phyloP scores from a whole-genome alignment of 37 sponge, comb jelly and placozoan species.

The Crambe crambe region DNA sequence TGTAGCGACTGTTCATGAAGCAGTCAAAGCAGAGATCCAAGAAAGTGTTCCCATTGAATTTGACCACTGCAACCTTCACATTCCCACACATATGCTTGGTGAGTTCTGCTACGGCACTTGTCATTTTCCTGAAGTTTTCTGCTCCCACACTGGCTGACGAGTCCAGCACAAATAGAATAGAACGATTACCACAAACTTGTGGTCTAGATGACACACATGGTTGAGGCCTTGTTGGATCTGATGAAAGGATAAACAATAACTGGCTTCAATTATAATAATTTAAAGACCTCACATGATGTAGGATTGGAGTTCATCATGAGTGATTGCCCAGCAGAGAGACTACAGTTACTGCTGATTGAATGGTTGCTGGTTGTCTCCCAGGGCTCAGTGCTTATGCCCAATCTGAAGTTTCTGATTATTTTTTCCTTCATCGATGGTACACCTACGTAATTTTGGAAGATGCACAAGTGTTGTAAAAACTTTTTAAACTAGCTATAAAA shows the following conservation, averaged over 20 bases:
- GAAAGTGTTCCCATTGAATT: neutral
- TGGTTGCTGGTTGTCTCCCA: too few relatives aligned
- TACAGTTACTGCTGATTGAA: too few relatives aligned
- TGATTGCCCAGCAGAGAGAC: too few relatives aligned
- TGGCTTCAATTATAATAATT: too few relatives aligned
- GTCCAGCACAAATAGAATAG: constrained; percentile 18
- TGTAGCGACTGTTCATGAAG: neutral
- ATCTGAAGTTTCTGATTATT: neutral
- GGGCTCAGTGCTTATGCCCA: neutral
- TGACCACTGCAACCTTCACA: neutral
- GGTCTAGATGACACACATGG: neutral
- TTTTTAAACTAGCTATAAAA: too few relatives aligned
- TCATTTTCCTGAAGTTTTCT: neutral
- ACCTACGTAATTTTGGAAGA: too few relatives aligned
- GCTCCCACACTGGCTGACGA: constrained; percentile 15
- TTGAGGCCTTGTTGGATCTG: neutral
- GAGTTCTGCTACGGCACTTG: neutral
- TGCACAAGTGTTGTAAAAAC: neutral
- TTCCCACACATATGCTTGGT: neutral
- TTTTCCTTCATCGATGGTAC: neutral
- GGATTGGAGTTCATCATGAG: too few relatives aligned
- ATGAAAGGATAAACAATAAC: too few relatives aligned
- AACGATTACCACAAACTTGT: neutral
- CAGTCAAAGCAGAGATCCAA: constrained; percentile 24
- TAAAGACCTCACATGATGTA: too few relatives aligned